These are phyloP conservation scores for Brienomyrus brachyistius DNA, from an alignment of 2,113 vertebrate genomes.

Conservation along the genomic window DNA sequence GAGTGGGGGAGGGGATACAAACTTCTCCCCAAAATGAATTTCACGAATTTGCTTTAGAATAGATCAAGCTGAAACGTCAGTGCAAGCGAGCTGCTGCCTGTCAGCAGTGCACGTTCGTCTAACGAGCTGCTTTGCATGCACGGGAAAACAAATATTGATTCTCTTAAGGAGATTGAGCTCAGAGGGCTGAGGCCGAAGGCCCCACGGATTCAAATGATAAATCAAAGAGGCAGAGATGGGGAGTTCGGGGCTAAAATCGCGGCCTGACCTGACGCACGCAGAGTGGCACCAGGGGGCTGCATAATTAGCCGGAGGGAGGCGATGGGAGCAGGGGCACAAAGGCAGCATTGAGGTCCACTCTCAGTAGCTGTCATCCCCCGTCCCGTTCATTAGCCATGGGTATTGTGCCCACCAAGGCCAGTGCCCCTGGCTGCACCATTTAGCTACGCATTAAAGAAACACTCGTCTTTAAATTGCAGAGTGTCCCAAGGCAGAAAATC, in stretches of 20 bases:
- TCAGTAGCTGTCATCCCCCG: slow-evolving; percentile 15
- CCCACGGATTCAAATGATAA: slow-evolving; percentile 33
- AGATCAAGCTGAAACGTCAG: background rate
- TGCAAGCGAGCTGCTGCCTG: background rate
- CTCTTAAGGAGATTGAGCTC: slow-evolving; percentile 2
- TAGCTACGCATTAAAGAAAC: background rate
- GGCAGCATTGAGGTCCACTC: slow-evolving; percentile 16
- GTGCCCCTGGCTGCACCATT: background rate
- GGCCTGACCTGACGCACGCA: slow-evolving; percentile 31
- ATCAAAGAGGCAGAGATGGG: slow-evolving; percentile 29
- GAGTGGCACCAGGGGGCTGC: slow-evolving; percentile 32
- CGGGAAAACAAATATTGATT: slow-evolving; percentile 24
- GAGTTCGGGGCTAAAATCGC: slow-evolving; percentile 30
- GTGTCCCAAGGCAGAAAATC: slow-evolving; percentile 10
- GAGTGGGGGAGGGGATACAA: background rate
- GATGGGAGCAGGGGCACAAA: slow-evolving; percentile 17
- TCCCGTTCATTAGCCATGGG: slow-evolving; percentile 20
- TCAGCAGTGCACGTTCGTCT: background rate
- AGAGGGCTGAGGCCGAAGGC: background rate
- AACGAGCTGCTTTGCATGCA: slow-evolving; percentile 17
- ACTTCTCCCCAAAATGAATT: background rate
- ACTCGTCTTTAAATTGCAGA: slow-evolving; percentile 7
- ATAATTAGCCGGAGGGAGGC: slow-evolving; percentile 29
- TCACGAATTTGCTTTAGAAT: background rate
- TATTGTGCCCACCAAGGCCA: background rate